phyloP scores from a whole-genome alignment of 2,113 vertebrate species.

The Chaetorhynchus papuensis region DNA sequence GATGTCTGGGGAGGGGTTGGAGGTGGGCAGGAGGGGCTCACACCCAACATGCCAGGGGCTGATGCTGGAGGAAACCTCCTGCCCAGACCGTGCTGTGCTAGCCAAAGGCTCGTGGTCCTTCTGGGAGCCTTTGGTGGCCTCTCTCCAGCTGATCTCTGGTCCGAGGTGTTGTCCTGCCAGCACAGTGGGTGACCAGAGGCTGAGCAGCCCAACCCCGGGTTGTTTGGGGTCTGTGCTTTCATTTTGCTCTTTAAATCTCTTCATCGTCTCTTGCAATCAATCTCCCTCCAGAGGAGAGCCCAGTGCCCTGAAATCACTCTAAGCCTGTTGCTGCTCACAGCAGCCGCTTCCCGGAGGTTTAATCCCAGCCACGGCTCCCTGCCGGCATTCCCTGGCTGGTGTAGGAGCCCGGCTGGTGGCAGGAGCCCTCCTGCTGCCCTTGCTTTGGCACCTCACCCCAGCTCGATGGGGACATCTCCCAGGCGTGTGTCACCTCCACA shows the following conservation, averaged over 20 bases:
- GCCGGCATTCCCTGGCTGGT: not conserved
- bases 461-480: not conserved
- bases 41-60: rapidly evolving
- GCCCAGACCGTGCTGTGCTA: rapidly evolving
- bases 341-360: not conserved
- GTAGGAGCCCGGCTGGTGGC: not conserved
- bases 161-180: not conserved
- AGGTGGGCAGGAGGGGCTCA: not conserved
- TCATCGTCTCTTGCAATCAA: slow-evolving; percentile 6
- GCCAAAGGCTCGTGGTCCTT: not conserved
- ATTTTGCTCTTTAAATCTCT: slow-evolving; percentile 20
- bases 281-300: slow-evolving; percentile 7
- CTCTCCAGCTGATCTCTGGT: not conserved
- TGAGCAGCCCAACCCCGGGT: not conserved
- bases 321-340: not conserved
- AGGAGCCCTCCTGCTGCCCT: not conserved
- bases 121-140: not conserved
- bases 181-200: not conserved
- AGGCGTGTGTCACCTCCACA: not conserved
- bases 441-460: not conserved
- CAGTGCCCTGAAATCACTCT: slow-evolving; percentile 5
- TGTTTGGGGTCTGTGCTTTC: not conserved
- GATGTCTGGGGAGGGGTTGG: not conserved
- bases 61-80: not conserved
- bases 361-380: not conserved